Percentiles rank a stretch among this genome's conserved stretches.
Conservation (phyloP, 2,888 invertebrate genomes). For the Pachymerium ferrugineum region DNA sequence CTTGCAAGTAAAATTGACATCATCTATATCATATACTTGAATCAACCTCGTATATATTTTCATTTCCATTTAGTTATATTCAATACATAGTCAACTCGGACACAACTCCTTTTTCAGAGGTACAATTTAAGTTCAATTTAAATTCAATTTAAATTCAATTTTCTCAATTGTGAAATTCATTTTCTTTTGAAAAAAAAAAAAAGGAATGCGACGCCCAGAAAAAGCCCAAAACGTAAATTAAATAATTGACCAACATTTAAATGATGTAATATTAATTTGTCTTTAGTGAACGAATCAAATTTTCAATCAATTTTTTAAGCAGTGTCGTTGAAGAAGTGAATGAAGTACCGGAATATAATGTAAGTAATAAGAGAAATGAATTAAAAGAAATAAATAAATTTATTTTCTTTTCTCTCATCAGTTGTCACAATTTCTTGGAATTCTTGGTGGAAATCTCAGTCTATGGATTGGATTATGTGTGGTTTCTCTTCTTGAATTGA, state of each 20-base stretch:
- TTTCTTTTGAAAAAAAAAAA: too few relatives aligned
- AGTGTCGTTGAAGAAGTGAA: neutral
- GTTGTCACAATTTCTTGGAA: neutral
- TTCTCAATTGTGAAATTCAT: too few relatives aligned
- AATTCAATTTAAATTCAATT: too few relatives aligned
- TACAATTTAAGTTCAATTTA: too few relatives aligned
- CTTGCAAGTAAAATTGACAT: neutral
- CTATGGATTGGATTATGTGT: conserved; percentile 23
- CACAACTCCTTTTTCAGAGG: too few relatives aligned
- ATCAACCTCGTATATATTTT: neutral
- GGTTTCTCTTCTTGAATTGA: neutral
- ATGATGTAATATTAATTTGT: too few relatives aligned
- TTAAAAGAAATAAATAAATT: neutral
- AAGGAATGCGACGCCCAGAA: too few relatives aligned
- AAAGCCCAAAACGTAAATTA: too few relatives aligned
- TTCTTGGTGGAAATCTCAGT: conserved; percentile 20
- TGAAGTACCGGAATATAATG: neutral
- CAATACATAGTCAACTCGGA: too few relatives aligned
- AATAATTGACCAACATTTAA: too few relatives aligned
- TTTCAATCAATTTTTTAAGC: neutral
- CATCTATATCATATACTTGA: neutral
- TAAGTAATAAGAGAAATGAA: neutral
- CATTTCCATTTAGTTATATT: too few relatives aligned
- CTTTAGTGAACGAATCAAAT: too few relatives aligned
- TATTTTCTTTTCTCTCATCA: neutral